These are phyloP conservation scores for Trichogramma evanescens DNA, from an alignment of 2,888 invertebrate genomes.

Conservation along the genomic window DNA sequence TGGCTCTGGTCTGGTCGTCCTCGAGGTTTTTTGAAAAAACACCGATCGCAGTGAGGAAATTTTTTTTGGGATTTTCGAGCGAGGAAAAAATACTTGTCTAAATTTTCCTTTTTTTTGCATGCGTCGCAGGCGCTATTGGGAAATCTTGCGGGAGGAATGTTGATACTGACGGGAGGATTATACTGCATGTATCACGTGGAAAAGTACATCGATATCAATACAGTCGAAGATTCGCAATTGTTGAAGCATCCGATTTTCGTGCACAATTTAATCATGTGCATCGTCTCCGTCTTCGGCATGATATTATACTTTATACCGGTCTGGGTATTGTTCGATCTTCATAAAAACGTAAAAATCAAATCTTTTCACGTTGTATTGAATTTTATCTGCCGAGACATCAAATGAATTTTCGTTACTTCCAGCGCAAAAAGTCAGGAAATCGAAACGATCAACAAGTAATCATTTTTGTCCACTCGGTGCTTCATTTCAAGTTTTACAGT, in stretches of 20 bases:
- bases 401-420: no score
- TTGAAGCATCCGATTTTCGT: slow-evolving; percentile 38
- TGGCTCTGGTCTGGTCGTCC: slow-evolving; percentile 20
- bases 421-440: no score
- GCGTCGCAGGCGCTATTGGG: slow-evolving; percentile 29
- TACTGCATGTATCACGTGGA: slow-evolving; percentile 39
- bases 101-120: slow-evolving; percentile 1
- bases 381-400: no score
- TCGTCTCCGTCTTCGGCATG: slow-evolving; percentile 38
- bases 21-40: slow-evolving; percentile 16
- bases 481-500: no score
- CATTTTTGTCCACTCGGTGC: no score
- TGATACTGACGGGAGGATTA: slow-evolving; percentile 33
- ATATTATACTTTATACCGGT: slow-evolving; percentile 35
- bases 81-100: neutral
- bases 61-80: neutral
- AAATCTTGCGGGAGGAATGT: slow-evolving; percentile 27
- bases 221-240: slow-evolving; percentile 35
- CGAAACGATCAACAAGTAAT: no score
- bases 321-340: slow-evolving; percentile 35
- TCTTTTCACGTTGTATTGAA: neutral
- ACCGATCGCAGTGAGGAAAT: slow-evolving; percentile 20
- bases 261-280: slow-evolving; percentile 39
- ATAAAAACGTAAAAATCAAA: slow-evolving; percentile 30
- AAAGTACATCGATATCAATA: slow-evolving; percentile 34